phyloP scores from a whole-genome alignment of 2,113 vertebrate genomes.

The Bostrychus sinensis region DNA sequence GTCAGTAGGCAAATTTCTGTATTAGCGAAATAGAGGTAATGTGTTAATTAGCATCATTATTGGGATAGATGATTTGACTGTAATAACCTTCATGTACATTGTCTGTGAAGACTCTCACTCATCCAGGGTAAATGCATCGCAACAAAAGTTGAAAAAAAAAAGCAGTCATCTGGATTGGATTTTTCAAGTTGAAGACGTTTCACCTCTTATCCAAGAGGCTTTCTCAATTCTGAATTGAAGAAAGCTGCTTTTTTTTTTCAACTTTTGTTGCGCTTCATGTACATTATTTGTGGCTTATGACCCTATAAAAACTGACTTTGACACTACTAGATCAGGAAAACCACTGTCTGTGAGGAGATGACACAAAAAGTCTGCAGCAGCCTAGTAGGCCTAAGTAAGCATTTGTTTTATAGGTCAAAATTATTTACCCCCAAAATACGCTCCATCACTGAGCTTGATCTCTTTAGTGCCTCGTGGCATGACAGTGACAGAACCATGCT shows the following conservation, averaged over 20 bases:
- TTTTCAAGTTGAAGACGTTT: no score
- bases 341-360: background rate
- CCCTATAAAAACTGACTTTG: no score
- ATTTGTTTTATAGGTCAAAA: constrained; percentile 8
- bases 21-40: constrained; percentile 1
- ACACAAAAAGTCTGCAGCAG: background rate
- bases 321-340: background rate
- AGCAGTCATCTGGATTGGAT: no score
- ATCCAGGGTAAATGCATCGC: no score
- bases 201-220: no score
- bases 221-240: no score
- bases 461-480: constrained; percentile 90
- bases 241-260: no score
- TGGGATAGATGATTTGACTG: background rate
- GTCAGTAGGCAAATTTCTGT: constrained; percentile 82
- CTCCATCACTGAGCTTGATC: constrained; percentile 90
- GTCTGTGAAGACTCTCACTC: no score
- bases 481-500: constrained; percentile 91
- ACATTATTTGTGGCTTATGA: background rate
- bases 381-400: background rate
- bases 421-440: constrained; percentile 93
- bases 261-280: no score
- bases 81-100: background rate
- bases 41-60: background rate
- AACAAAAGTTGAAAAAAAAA: no score